Evolutionary conservation across 2,113 vertebrate genomes (phyloP).

Genomic region (Thamnophis sirtalis): DNA sequence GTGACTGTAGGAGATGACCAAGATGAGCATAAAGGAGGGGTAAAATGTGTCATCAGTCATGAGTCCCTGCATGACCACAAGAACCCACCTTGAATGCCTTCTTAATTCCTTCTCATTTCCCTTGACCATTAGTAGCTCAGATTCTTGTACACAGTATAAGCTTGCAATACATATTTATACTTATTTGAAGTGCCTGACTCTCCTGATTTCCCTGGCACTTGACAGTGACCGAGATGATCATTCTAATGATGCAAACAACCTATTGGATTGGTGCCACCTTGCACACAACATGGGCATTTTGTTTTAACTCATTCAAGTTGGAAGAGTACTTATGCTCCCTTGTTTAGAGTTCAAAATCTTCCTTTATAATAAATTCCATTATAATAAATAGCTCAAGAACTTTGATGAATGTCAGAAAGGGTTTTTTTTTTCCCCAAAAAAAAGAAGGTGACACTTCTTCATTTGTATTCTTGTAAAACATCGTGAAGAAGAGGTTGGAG

Average conservation of each 20-base stretch:
- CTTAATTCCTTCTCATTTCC: no score
- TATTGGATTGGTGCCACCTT: not conserved
- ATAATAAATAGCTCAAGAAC: not conserved
- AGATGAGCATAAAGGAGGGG: no score
- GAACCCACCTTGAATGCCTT: no score
- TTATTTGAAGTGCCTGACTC: no score
- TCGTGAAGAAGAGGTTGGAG: not conserved
- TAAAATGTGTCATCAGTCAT: no score
- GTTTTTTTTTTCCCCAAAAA: not conserved
- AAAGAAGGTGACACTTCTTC: not conserved
- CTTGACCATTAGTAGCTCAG: no score
- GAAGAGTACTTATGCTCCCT: not conserved
- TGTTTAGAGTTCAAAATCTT: not conserved
- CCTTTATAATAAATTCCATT: no score
- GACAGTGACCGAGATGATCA: not conserved
- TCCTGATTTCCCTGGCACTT: no score
- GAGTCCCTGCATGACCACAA: no score
- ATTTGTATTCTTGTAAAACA: not conserved
- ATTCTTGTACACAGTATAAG: no score
- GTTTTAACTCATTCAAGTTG: not conserved
- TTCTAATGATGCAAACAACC: not conserved
- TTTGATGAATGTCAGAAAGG: not conserved
- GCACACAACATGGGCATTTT: not conserved
- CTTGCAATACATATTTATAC: no score
- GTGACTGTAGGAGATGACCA: not conserved